Evolutionary conservation across 2,888 invertebrate species (phyloP).

Genomic region (Argynnis bischoffii): DNA sequence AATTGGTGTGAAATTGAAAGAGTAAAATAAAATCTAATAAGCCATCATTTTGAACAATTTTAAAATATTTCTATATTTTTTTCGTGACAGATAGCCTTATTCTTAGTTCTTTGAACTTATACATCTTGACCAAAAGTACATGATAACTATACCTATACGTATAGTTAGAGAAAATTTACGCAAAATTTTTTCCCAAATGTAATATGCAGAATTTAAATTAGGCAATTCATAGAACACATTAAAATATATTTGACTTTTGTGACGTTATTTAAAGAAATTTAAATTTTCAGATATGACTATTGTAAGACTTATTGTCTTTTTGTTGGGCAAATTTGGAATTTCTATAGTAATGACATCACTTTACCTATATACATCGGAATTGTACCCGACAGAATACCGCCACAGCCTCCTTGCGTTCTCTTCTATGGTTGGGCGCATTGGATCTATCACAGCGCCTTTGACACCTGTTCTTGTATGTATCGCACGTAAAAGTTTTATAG

Average conservation of each 20-base stretch:
- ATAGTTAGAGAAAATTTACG: no score
- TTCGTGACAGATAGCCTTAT: no score
- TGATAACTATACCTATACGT: no score
- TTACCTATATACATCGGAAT: slow-evolving; percentile 86
- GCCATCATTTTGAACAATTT: no score
- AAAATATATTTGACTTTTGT: not conserved
- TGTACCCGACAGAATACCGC: slow-evolving; percentile 87
- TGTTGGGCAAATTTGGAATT: slow-evolving; percentile 85
- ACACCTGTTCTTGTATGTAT: slow-evolving; percentile 83
- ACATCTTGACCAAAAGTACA: no score
- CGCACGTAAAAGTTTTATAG: not conserved
- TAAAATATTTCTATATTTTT: no score
- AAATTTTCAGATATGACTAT: slow-evolving; percentile 42
- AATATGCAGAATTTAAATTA: no score
- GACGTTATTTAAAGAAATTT: not conserved
- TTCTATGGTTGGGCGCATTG: slow-evolving; percentile 87
- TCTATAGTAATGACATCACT: slow-evolving; percentile 84
- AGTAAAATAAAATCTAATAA: not conserved
- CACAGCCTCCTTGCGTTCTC: slow-evolving; percentile 86
- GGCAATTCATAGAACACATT: no score
- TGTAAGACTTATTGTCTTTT: slow-evolving; percentile 72
- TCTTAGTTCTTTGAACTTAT: no score
- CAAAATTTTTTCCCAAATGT: no score
- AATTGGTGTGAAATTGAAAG: not conserved
- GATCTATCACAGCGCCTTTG: slow-evolving; percentile 87